These are phyloP conservation scores for Eunapius fragilis DNA, from an alignment of 37 sponge, comb jelly and placozoan species.

Conservation along the genomic window DNA sequence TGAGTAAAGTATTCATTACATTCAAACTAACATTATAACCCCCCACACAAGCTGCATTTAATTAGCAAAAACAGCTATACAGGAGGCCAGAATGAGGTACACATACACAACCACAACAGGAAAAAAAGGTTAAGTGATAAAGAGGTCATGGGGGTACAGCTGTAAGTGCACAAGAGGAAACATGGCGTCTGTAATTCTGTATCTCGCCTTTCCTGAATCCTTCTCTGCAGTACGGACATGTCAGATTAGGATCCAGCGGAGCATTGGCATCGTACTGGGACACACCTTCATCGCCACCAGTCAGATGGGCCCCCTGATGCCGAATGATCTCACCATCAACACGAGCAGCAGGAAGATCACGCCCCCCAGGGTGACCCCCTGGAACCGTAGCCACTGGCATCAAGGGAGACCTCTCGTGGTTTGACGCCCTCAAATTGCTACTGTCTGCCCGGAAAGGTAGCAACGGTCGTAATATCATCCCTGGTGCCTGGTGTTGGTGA, in stretches of 20 bases:
- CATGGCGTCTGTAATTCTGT: slow-evolving; percentile 44
- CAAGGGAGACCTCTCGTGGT: background rate
- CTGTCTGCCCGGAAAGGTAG: background rate
- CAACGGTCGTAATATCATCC: background rate
- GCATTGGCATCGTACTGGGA: background rate
- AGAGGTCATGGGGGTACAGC: too few relatives aligned
- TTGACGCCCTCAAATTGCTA: background rate
- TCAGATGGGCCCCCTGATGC: background rate
- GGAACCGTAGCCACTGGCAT: background rate
- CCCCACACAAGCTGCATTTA: too few relatives aligned
- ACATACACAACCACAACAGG: too few relatives aligned
- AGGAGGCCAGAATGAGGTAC: too few relatives aligned
- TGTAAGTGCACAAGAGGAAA: background rate
- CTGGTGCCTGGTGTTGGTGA: background rate
- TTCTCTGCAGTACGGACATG: slow-evolving; percentile 52
- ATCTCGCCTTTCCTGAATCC: slow-evolving; percentile 50
- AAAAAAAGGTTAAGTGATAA: too few relatives aligned
- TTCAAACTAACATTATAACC: too few relatives aligned
- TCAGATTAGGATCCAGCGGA: slow-evolving; percentile 59
- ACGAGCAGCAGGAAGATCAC: background rate
- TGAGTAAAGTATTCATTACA: too few relatives aligned
- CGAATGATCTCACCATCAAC: background rate
- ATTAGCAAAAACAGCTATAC: too few relatives aligned
- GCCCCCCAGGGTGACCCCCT: background rate
- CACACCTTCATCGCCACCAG: too few relatives aligned